Base-by-base conservation (phyloP, 2,113 vertebrate genomes). In the Shinisaurus crocodilurus region DNA sequence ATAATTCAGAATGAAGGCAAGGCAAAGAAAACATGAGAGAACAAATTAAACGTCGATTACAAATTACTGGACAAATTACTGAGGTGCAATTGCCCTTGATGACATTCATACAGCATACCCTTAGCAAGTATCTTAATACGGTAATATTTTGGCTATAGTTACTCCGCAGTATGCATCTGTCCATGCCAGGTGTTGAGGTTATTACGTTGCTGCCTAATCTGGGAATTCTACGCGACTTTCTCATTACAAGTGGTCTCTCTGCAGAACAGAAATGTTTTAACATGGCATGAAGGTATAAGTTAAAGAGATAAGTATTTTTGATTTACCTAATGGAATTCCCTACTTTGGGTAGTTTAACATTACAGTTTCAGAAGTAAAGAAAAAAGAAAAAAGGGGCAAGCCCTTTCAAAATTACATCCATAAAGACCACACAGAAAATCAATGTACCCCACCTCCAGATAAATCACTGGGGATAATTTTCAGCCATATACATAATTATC, bases 51-150 rank as follows among this genome's bases (percentile, higher is more conserved):
- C 57, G 83, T 82, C 70, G 86, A 90, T 80, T 83, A 43, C 40
- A 6, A n/a, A 57, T 0, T 6, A 2, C 16, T 81, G 89, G 87
- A 92, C 88, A 85, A 87, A 57, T 60, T n/a, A 79, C 27, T 77
- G 90, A 95, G 90, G 83, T 91, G 81, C 88, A 90, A 76, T 86
- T 92, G 89, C 94, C 96, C 95, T 95, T 89, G 67, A 65, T 90
- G 95, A 93, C 86, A 40, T 85, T 75, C 96, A 95, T 76, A 90
- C 84, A 92, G 83, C 7, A 85, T 16, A 81, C 32, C 80, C 88
- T 86, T 43, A 90, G 91, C 23, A 85, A 92, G 82, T 86, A 50
- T 92, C 72, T 70, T 90, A 81, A 94, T 74, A 90, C 93, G 92
- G 83, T 83, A 69, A 92, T 93, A 90, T 92, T 94, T 93, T 87